Base-by-base conservation (phyloP, 2,888 invertebrate species). In the Diachrysia chrysitis region DNA sequence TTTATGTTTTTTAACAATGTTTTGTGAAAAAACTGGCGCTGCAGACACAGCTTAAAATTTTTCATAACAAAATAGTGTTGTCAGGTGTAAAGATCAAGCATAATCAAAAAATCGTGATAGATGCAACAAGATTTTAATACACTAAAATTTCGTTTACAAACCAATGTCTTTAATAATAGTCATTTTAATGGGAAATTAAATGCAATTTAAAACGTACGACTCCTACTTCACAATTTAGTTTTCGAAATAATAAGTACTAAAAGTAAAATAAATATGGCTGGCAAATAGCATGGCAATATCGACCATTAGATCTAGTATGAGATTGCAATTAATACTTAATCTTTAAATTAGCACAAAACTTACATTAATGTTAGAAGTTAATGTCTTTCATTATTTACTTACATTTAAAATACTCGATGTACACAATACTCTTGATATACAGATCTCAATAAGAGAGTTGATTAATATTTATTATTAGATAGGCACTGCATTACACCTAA, bases 311-410 rank as follows among this genome's bases (percentile, higher is more conserved):
- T 63, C 59, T 62, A 58, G 51, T 55, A 58, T 56, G 61, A 69
- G 56, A 64, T 62, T 74, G 63, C 58, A 71, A 74, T 65, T 71
- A 69, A 61, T 66, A 66, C 53, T 67, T 58, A 66, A 48, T 53
- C 61, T 66, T 51, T 66, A 78, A 63, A 71, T 76, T 81, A 79
- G 76, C 81, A 75, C 73, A 81, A 76, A 69, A 66, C 68, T 69
- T 83, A 82, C 19, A 51, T 37, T 79, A 67, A 64, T 76, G 84
- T 90, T 90, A 90, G 84, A 77, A 83, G 87, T 91, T 91, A 91
- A 86, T 91, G 91, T 91, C 91, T 91, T 91, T 91, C 83, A 85
- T 86, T 86, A 74, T 71, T 72, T 61, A 58, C 73, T 69, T 77
- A 73, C 48, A 63, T 10, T n/a, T 65, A 73, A 73, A 73, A 73